These are phyloP conservation scores for Orestias chungarensis DNA, from an alignment of 2,797 vertebrate genomes.

Conservation along the genomic window DNA sequence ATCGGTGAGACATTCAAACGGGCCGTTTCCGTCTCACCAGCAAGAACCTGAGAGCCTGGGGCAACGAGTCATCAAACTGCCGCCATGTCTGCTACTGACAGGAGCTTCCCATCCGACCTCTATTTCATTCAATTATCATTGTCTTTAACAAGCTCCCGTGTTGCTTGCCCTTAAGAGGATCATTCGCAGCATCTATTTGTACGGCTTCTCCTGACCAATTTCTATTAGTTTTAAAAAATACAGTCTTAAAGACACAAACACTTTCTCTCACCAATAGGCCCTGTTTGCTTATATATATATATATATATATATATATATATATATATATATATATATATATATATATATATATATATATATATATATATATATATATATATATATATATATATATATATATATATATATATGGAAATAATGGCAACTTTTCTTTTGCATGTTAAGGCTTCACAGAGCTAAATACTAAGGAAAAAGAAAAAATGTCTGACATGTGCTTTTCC, in stretches of 20 bases:
- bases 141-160: slow-evolving; percentile 58
- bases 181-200: slow-evolving; percentile 45
- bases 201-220: slow-evolving; percentile 41
- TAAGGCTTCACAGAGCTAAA: too few species aligned
- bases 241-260: slow-evolving; percentile 19
- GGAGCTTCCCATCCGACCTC: slow-evolving; percentile 75
- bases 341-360: too few species aligned
- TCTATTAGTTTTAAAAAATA: slow-evolving; percentile 43
- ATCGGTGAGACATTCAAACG: slow-evolving; percentile 41
- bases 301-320: too few species aligned
- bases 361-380: too few species aligned
- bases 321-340: too few species aligned
- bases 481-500: too few species aligned
- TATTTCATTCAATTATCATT: slow-evolving; percentile 77
- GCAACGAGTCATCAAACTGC: slow-evolving; percentile 67
- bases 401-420: too few species aligned
- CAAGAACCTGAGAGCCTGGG: slow-evolving; percentile 46
- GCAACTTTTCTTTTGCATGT: too few species aligned
- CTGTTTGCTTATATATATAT: not conserved
- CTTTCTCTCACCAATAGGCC: slow-evolving; percentile 10
- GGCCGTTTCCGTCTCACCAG: slow-evolving; percentile 54
- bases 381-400: too few species aligned
- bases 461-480: too few species aligned
- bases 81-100: slow-evolving; percentile 72
- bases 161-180: slow-evolving; percentile 66